phyloP scores from a whole-genome alignment of 2,113 vertebrate genomes.

The Progne subis region DNA sequence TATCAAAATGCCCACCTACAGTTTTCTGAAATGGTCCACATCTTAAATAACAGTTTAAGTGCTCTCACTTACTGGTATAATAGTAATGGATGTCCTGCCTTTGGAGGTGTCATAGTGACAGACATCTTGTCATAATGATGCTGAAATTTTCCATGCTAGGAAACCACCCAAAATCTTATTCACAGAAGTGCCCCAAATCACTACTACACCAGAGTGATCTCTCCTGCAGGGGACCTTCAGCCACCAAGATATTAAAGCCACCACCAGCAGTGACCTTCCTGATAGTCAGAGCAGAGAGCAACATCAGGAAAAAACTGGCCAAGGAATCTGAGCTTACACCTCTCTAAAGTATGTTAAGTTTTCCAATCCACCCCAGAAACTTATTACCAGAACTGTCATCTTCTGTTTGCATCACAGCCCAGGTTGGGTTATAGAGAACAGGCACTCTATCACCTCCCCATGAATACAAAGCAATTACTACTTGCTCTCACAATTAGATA shows the following conservation, averaged over 20 bases:
- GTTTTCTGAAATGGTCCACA: not conserved
- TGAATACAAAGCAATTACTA: not conserved
- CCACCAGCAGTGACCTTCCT: not conserved
- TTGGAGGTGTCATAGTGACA: not conserved
- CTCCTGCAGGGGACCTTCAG: not conserved
- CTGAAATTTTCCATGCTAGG: not conserved
- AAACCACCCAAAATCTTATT: not conserved
- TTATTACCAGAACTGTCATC: not conserved
- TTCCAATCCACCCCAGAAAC: not conserved
- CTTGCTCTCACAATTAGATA: not conserved
- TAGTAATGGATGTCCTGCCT: not conserved
- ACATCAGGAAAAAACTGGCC: not conserved
- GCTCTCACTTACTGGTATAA: not conserved
- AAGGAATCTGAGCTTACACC: not conserved
- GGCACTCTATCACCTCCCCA: not conserved
- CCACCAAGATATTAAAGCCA: not conserved
- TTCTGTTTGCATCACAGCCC: not conserved
- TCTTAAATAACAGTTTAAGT: not conserved
- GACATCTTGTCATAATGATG: not conserved
- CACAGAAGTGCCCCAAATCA: not conserved
- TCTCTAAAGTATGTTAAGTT: not conserved
- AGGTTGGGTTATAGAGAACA: not conserved
- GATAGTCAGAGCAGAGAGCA: not conserved
- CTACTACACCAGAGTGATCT: not conserved
- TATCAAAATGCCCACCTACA: not conserved